Conservation (phyloP, 2,797 vertebrate species). For the Sitta carolinensis region DNA sequence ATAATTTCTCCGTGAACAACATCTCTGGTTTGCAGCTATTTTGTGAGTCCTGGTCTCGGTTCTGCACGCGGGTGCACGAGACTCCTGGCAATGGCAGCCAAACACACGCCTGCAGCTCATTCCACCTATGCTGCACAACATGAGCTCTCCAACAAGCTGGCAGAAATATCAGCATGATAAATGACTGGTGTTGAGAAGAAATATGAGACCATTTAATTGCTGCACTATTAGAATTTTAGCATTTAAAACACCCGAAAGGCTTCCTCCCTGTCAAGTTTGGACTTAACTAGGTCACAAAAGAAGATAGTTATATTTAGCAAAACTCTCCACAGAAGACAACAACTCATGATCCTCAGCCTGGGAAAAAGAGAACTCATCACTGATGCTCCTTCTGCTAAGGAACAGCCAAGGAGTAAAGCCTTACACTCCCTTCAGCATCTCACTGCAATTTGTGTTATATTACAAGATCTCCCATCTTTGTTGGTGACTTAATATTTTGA, state of each 20-base stretch:
- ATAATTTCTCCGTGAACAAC: not conserved
- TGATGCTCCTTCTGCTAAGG: not conserved
- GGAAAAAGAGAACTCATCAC: not conserved
- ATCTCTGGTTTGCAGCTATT: not conserved
- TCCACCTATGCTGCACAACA: constrained; percentile 6
- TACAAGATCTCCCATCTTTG: not conserved
- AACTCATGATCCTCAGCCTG: not conserved
- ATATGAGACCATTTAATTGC: not conserved
- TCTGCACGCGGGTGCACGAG: accelerated
- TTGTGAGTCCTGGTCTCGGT: not conserved
- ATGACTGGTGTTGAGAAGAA: not conserved
- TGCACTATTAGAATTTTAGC: not conserved
- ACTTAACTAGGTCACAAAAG: not conserved
- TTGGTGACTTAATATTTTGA: not conserved
- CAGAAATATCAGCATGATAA: constrained; percentile 8
- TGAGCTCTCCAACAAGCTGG: not conserved
- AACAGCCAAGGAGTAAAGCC: not conserved
- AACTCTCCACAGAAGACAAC: not conserved
- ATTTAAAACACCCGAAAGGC: not conserved
- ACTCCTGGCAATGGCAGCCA: not conserved
- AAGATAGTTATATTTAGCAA: not conserved
- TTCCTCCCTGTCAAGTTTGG: not conserved
- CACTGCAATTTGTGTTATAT: not conserved
- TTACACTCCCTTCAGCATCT: not conserved
- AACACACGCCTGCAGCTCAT: not conserved